These are phyloP conservation scores for Lutraria rhynchaena DNA, from an alignment of 1,140 invertebrate species.

Conservation along the genomic window DNA sequence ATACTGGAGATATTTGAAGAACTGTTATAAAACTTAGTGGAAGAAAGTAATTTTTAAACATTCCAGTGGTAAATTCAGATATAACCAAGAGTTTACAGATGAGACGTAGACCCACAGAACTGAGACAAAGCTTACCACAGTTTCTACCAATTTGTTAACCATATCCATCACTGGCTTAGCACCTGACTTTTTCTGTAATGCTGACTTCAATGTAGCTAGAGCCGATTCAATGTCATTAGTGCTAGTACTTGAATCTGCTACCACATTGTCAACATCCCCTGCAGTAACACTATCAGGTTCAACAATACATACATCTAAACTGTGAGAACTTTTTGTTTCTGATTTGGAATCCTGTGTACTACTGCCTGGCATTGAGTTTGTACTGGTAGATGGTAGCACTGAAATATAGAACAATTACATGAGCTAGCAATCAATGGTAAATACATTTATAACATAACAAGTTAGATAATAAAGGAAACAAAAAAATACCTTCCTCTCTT, in stretches of 20 bases:
- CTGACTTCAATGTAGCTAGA: background rate
- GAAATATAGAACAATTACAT: no score
- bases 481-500: no score
- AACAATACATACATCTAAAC: no score
- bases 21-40: background rate
- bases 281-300: no score
- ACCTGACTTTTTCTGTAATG: conserved; percentile 13
- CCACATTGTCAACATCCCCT: background rate
- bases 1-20: background rate
- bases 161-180: conserved; percentile 24
- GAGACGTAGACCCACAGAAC: no score
- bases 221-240: conserved; percentile 6
- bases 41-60: background rate
- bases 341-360: no score
- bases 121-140: conserved; percentile 1
- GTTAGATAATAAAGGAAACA: no score
- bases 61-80: background rate
- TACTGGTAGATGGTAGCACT: no score
- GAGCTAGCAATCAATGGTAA: no score
- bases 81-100: background rate
- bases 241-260: conserved; percentile 7
- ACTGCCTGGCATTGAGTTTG: no score
- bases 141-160: conserved; percentile 28
- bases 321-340: no score
- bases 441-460: no score